phyloP scores from a whole-genome alignment of 2,888 invertebrate genomes.

The Arenicola marina region DNA sequence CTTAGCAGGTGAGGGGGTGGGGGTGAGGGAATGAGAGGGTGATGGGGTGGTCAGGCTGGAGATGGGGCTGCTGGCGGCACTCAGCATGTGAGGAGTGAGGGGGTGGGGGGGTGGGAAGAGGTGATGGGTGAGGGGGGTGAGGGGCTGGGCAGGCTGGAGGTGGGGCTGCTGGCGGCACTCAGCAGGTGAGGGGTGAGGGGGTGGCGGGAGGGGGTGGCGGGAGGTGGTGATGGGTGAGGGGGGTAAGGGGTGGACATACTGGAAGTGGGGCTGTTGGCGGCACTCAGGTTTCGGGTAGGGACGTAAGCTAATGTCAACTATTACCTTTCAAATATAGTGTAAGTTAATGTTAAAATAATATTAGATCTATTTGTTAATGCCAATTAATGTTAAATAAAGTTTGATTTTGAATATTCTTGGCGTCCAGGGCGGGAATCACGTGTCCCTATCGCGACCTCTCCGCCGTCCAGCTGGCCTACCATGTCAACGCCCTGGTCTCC shows the following conservation, averaged over 20 bases:
- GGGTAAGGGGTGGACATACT: conserved; percentile 15
- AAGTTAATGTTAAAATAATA: no score
- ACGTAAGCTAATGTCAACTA: no score
- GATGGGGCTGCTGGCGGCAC: conserved; percentile 17
- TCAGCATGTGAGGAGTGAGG: conserved; percentile 4
- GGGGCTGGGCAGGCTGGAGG: conserved; percentile 8
- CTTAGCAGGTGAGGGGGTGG: not conserved
- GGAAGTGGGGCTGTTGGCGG: conserved; percentile 17
- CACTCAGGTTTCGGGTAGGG: no score
- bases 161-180: conserved; percentile 17
- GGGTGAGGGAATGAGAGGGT: conserved; percentile 5
- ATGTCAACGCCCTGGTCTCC: conserved; percentile 12
- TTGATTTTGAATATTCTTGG: no score
- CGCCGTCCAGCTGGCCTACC: conserved; percentile 7
- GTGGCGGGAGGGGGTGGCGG: no score
- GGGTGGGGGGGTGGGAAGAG: not conserved
- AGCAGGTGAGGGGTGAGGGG: conserved; percentile 1
- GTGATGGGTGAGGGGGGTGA: conserved; percentile 3
- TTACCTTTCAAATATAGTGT: no score
- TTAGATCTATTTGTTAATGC: no score
- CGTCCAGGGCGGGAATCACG: no score
- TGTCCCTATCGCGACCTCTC: no score
- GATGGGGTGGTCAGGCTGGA: conserved; percentile 8
- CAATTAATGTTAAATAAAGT: no score
- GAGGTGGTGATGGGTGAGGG: no score